Evolutionary conservation across 2,797 vertebrate species (phyloP), one percentile per base, ranked within the genome.

Genomic region (Nyctalus aviator): DNA sequence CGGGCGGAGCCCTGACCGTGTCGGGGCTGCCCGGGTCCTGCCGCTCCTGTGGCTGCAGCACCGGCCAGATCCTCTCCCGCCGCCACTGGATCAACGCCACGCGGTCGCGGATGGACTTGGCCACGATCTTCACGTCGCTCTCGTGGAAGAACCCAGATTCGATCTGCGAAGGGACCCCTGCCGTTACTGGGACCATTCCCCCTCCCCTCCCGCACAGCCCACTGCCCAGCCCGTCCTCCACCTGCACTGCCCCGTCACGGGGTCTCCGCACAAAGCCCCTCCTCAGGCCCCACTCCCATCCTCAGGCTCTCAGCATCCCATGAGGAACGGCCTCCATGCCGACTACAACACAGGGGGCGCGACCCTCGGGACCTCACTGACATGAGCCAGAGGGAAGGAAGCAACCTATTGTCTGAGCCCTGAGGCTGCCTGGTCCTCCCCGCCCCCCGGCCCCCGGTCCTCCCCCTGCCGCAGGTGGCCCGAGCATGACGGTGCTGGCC

Each of bases 101-200:
- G 0, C 99, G 98, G 97, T 99, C 99, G 25, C 99, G 98, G 96
- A 99, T 99, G 0, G 99, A 99, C 98, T 99, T 99, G 23, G 99
- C 99, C 94, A 99, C 99, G 2, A 99, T 99, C 98, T 99, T 99
- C 59, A 98, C 98, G 37, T 99, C 99, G 0, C 98, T 99, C 96
- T 99, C 99, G 0, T 99, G 99, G 98, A 99, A 99, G 98, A 99
- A 99, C 83, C 99, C 99, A 50, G 99, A 99, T 93, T 99, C 99
- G 85, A 99, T 99, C 99, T 99, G 97, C 77, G 96, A 96, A 97
- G 84, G 97, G 68, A 96, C 14, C 17, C 15, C 3, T 0, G 21
- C 91, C 8, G 27, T 41, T 5, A 41, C 18, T 1, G 23, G 55
- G 44, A 73, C 4, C 30, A 37, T 44, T 23, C 21, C 25, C 27